A percentile compares a stretch with the other conserved stretches of the same genome.
Conservation (phyloP, 2,113 vertebrate genomes). For the Dasyurus viverrinus region DNA sequence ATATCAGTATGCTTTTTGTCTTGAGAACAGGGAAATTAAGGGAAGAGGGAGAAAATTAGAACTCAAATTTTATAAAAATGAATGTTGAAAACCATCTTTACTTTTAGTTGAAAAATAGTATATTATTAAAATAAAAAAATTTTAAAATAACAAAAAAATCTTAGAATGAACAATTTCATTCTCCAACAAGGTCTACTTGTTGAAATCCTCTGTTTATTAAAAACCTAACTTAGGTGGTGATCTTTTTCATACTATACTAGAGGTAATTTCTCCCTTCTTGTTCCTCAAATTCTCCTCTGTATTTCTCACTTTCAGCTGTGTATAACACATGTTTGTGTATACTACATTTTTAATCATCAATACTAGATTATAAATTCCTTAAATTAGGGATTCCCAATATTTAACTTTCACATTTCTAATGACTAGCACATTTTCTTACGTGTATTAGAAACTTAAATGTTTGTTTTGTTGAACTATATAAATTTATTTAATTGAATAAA, state of each 20-base stretch:
- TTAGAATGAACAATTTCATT: not conserved
- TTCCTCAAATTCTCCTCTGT: not conserved
- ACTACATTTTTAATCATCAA: not conserved
- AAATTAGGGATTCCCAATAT: not conserved
- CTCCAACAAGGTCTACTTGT: not conserved
- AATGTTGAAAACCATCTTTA: no score
- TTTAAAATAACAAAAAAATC: no score
- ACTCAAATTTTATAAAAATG: no score
- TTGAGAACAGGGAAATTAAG: no score
- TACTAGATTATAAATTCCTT: not conserved
- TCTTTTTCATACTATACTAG: not conserved
- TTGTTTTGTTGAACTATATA: not conserved
- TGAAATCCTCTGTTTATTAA: not conserved
- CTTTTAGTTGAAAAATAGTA: no score
- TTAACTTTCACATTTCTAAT: not conserved
- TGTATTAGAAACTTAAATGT: not conserved
- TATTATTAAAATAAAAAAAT: no score
- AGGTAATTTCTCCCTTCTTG: not conserved
- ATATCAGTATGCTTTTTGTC: no score
- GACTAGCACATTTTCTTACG: not conserved
- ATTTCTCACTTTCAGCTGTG: not conserved
- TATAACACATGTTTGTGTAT: not conserved
- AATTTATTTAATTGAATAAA: not conserved
- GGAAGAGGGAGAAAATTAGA: no score
- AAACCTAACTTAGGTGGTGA: not conserved